Conservation (phyloP, 2,113 vertebrate species). For the Chionis minor region DNA sequence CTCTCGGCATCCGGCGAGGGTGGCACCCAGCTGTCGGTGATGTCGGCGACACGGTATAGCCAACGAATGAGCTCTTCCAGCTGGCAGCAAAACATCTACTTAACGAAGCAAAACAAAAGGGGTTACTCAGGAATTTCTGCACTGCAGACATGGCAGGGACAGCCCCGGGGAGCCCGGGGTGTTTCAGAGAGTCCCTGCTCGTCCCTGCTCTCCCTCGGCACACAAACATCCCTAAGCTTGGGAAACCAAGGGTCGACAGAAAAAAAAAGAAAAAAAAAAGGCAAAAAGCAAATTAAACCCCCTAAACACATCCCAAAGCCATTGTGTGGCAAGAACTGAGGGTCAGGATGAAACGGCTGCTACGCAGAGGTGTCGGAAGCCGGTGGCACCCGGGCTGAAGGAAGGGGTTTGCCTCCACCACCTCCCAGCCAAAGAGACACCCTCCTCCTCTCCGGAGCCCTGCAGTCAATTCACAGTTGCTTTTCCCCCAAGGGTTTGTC, state of each 20-base stretch:
- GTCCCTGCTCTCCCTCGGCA: background rate
- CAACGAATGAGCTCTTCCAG: slow-evolving; percentile 86
- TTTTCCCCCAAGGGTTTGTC: background rate
- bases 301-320: background rate
- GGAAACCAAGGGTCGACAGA: background rate
- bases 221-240: background rate
- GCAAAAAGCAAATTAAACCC: background rate
- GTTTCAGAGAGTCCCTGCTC: background rate
- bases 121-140: background rate
- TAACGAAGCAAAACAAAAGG: background rate
- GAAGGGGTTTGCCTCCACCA: background rate
- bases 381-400: background rate
- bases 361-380: fast-evolving
- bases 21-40: slow-evolving; percentile 68
- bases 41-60: slow-evolving; percentile 77
- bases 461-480: background rate
- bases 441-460: background rate
- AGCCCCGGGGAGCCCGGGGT: background rate
- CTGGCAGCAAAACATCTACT: slow-evolving; percentile 86
- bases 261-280: background rate
- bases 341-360: background rate
- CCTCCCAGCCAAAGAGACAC: background rate
- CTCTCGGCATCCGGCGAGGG: slow-evolving; percentile 62
- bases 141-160: fast-evolving
- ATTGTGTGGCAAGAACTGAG: background rate